Base-by-base conservation (phyloP, 2,113 vertebrate genomes). In the Urocolius indicus region DNA sequence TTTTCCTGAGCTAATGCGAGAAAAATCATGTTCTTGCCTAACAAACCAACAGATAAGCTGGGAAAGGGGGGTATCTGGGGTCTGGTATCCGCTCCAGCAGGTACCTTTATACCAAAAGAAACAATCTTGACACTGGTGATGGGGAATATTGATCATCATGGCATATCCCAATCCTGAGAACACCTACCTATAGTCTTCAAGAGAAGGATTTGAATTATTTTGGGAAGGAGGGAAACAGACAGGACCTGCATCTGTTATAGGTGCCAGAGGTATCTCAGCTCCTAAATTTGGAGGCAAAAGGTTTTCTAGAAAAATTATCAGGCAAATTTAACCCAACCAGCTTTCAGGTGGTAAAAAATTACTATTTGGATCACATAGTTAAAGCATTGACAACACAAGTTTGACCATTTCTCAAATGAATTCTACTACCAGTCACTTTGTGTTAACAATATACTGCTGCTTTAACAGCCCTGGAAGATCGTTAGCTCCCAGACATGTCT, bases 61-160 rank as follows among this genome's bases (percentile, higher is more conserved):
- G 30, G 7, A 74, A 74, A 79, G 20, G 38, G 23, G 15, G 6
- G 10, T 51, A 34, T 57, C 36, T 62, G 27, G 16, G 23, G 21
- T 54, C 26, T 72, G 69, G 57, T 66, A 63, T 26, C 66, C 54
- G 46, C 55, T 78, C 46, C 74, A 71, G 61, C 57, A 41, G 1
- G 36, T 4, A 4, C 27, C 54, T 0, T 13, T 36, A 16, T 3
- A 49, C 8, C 72, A 67, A 72, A 61, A 63, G 21, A 72, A 88
- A 67, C 0, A 2, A 4, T 27, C 34, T 21, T 49, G 66, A 29
- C 21, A 36, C 24, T 15, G 29, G 13, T 63, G 57, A 49, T n/a
- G 4, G 4, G 48, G n/a, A 54, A 32, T 34, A 63, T 26, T 0
- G 0, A 43, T 22, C 24, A 15, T 12, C 16, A 4, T 5, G 8